Evolutionary conservation across 2,113 vertebrate genomes (phyloP).

Genomic region (Chloroceryle aenea): DNA sequence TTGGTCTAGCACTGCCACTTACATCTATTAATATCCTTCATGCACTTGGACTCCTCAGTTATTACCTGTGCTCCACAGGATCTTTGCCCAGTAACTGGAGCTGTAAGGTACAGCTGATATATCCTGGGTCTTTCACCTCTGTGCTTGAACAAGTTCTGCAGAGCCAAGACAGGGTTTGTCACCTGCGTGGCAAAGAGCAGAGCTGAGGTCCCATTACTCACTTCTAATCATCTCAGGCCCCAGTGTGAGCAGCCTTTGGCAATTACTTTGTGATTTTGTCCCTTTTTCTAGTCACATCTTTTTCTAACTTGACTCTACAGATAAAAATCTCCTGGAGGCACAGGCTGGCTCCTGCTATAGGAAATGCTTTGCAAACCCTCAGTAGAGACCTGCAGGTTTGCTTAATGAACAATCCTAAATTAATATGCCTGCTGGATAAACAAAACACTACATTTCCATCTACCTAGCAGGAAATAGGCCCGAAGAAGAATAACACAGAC

Average conservation of each 20-base stretch:
- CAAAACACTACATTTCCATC: not conserved
- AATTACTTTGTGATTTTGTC: not conserved
- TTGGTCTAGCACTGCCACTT: not conserved
- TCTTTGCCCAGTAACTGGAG: not conserved
- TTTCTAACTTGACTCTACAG: not conserved
- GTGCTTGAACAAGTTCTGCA: not conserved
- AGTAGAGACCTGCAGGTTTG: not conserved
- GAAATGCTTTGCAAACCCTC: not conserved
- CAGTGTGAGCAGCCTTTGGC: not conserved
- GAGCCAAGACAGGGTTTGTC: not conserved
- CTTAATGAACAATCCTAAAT: not conserved
- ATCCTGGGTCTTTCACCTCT: not conserved
- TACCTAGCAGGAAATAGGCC: not conserved
- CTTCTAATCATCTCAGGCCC: not conserved
- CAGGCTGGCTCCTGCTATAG: not conserved
- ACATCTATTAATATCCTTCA: not conserved
- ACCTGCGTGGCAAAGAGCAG: fast-evolving
- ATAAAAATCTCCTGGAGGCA: not conserved
- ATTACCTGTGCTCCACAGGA: fast-evolving
- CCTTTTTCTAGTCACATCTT: not conserved
- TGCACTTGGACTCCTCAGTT: not conserved
- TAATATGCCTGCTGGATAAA: not conserved
- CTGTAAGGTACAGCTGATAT: not conserved
- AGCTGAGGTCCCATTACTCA: not conserved
- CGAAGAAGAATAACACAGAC: not conserved